Base-by-base conservation (phyloP, 1,140 invertebrate species). In the Planococcus citri region DNA sequence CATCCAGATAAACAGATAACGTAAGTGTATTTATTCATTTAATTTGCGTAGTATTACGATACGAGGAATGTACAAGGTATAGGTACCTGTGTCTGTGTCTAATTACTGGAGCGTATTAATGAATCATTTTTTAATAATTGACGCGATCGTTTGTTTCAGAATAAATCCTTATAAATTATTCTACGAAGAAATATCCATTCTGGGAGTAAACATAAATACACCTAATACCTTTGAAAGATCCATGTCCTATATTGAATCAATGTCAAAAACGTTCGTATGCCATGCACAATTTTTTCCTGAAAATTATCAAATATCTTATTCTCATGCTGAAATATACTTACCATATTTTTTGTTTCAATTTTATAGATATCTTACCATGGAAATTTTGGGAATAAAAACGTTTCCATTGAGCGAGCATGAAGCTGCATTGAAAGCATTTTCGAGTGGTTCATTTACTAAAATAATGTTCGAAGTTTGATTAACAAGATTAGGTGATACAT, bases 1-100 rank as follows among this genome's bases (percentile, higher is more conserved):
- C 74, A 74, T 74, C 83, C 83, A 75, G 75, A 71, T 10, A 61
- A 61, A 22, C 69, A 51, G 51, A 27, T 73, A 27, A 70, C 24
- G 71, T 72, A 51, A 33, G 70, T 6, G 4, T 22, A 60, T 60
- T 6, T 9, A 60, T 17, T 9, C 10, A 24, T 24, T 64, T 27
- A 60, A 9, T 9, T 9, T 60, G 8, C 21, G 17, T 9, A 6
- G 20, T 60, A 20, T 60, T 60, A 17, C n/a, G n/a, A n/a, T n/a
- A n/a, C n/a, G n/a, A n/a, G n/a, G n/a, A n/a, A n/a, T n/a, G n/a
- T n/a, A 8, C 4, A 17, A 60, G 8, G 6, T 60, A 20, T n/a
- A n/a, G n/a, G n/a, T n/a, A n/a, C n/a, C n/a, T n/a, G n/a, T n/a
- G n/a, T n/a, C n/a, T n/a, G n/a, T n/a, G n/a, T 33, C 29, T 33